Evolutionary conservation across 2,113 vertebrate species (phyloP).

Genomic region (Sylvicapra grimmia): DNA sequence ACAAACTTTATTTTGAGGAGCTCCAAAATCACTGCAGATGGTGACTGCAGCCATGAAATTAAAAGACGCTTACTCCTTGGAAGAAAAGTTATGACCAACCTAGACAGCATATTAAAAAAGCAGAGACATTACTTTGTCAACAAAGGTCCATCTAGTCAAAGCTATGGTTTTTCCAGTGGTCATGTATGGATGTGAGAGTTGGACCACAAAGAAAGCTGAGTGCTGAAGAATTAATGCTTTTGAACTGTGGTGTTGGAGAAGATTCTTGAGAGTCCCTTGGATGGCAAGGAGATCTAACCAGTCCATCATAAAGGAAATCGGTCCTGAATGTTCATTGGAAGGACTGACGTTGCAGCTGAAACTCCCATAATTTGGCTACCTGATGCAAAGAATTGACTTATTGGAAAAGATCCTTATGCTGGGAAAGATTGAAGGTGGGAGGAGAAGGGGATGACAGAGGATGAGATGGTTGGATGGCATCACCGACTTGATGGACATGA

Average conservation of each 20-base stretch:
- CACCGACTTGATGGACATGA: background rate
- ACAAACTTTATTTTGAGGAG: background rate
- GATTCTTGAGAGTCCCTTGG: background rate
- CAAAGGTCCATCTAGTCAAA: background rate
- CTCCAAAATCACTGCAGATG: background rate
- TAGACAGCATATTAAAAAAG: background rate
- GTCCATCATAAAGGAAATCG: background rate
- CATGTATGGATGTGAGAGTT: background rate
- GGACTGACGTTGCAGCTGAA: background rate
- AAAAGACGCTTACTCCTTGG: background rate
- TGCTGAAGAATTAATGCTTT: background rate
- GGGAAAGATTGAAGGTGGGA: no score
- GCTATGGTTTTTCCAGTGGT: background rate
- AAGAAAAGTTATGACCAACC: background rate
- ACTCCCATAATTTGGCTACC: no score
- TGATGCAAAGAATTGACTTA: no score
- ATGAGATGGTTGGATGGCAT: background rate
- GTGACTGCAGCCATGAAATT: background rate
- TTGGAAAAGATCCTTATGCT: no score
- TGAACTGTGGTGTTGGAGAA: background rate
- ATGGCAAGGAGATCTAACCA: accelerated
- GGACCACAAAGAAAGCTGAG: background rate
- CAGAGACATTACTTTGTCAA: background rate
- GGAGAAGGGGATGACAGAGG: background rate
- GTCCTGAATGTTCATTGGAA: background rate